Conservation (phyloP, 2,113 vertebrate genomes). For the Peromyscus californicus region DNA sequence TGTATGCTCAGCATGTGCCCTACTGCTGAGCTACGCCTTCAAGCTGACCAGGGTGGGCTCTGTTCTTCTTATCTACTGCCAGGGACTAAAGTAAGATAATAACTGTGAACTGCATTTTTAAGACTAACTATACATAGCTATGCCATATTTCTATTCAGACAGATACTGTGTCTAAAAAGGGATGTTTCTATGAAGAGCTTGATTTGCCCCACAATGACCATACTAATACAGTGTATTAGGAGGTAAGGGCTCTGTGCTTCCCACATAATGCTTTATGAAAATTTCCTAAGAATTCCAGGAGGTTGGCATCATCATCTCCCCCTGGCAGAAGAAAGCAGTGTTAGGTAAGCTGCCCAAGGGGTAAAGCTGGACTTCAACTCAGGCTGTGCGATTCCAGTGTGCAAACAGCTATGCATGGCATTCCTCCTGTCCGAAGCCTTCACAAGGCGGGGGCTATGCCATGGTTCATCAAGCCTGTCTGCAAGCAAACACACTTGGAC, state of each 20-base stretch:
- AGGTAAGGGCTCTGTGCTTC: neutral
- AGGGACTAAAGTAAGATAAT: neutral
- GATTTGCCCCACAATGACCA: neutral
- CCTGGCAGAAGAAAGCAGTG: neutral
- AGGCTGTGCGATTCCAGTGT: neutral
- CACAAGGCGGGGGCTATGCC: neutral
- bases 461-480: neutral
- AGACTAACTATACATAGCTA: neutral
- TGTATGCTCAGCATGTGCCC: neutral
- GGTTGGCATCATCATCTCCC: no score
- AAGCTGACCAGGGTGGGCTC: neutral
- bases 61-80: neutral
- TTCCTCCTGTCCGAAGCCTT: neutral
- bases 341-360: neutral
- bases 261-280: neutral
- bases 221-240: neutral
- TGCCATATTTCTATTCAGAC: constrained; percentile 1
- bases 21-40: neutral
- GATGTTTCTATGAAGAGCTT: neutral
- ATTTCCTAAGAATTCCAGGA: neutral
- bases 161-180: neutral
- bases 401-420: neutral
- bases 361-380: neutral
- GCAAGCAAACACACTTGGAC: neutral
- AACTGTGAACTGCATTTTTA: neutral